A percentile compares a stretch with the other conserved stretches of the same genome.
These are phyloP conservation scores for Toxotes chatareus DNA, from an alignment of 2,113 vertebrate genomes.

Conservation along the genomic window DNA sequence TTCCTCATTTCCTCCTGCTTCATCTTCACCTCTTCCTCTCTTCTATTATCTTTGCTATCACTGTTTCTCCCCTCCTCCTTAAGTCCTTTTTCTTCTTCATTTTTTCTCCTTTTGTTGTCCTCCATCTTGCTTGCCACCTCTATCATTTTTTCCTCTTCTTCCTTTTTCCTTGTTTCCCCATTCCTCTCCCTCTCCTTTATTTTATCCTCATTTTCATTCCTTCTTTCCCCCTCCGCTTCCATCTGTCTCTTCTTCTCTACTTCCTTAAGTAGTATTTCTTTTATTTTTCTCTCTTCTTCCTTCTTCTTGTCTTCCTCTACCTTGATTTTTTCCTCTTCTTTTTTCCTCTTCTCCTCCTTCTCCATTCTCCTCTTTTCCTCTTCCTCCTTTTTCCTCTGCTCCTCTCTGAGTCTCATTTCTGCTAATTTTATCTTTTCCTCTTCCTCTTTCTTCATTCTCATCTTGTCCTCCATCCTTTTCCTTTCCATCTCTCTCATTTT, in stretches of 20 bases:
- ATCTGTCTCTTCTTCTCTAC: not conserved
- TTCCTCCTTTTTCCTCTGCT: conserved; percentile 37
- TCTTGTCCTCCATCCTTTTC: not conserved
- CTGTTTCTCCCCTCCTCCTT: not conserved
- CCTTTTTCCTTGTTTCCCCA: not conserved
- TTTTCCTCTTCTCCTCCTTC: conserved; percentile 61
- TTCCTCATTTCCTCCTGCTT: not conserved
- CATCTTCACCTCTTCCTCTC: not conserved
- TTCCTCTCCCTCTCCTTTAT: not conserved
- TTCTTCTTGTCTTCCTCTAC: not conserved
- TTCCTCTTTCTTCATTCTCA: conserved; percentile 76
- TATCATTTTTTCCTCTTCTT: not conserved
- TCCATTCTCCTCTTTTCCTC: not conserved
- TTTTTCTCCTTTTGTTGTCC: conserved; percentile 5
- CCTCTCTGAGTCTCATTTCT: conserved; percentile 48
- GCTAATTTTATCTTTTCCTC: conserved; percentile 67
- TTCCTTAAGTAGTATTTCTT: conserved; percentile 48
- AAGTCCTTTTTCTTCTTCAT: not conserved
- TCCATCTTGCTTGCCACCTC: not conserved
- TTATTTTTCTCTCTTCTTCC: conserved; percentile 65
- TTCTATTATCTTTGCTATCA: not conserved
- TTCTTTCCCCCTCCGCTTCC: not conserved
- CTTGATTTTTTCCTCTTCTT: not conserved
- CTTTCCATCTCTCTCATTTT: not conserved
- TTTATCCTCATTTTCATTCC: not conserved